Evolutionary conservation across 2,888 invertebrate genomes (phyloP), one percentile per base, ranked within the genome.

Genomic region (Lithosia quadra): DNA sequence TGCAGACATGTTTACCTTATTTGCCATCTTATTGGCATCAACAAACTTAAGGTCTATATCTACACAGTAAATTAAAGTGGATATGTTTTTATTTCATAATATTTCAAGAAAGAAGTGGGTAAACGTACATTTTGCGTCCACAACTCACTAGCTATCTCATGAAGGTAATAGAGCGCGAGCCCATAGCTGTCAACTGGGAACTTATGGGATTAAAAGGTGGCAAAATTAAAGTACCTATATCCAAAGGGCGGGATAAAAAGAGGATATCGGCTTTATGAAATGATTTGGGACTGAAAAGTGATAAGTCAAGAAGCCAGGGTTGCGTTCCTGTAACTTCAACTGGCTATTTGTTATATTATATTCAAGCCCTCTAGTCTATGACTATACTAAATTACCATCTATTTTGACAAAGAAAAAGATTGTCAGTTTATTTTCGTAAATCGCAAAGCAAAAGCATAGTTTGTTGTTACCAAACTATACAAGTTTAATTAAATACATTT

Each of bases 291-390:
- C 8, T n/a, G 49, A n/a, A 49, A 49, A n/a, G n/a, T n/a, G n/a
- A 49, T 49, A 43, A 43, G n/a, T 49, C 49, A n/a, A 49, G 49
- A 49, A n/a, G n/a, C 49, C 49, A 49, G n/a, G 8, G 49, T 49
- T n/a, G 49, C 49, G 49, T 49, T n/a, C 49, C 49, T 49, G 49
- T 9, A 49, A 7, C 49, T 43, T 9, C 49, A 49, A 49, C 18
- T 49, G 8, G 8, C 49, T 9, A 18, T 49, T n/a, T n/a, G 9
- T 9, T 7, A n/a, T 18, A 49, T n/a, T n/a, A 49, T 49, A 15
- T 18, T 0, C n/a, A n/a, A 9, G n/a, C 8, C 49, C 49, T 49
- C 49, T 49, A 49, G n/a, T 18, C 5, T 43, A 15, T 39, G 15
- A 39, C 39, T 39, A 43, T 39, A 39, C 15, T 15, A 39, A 0